These are phyloP conservation scores for Rhamnusium bicolor DNA, from an alignment of 2,888 invertebrate genomes.

Conservation along the genomic window DNA sequence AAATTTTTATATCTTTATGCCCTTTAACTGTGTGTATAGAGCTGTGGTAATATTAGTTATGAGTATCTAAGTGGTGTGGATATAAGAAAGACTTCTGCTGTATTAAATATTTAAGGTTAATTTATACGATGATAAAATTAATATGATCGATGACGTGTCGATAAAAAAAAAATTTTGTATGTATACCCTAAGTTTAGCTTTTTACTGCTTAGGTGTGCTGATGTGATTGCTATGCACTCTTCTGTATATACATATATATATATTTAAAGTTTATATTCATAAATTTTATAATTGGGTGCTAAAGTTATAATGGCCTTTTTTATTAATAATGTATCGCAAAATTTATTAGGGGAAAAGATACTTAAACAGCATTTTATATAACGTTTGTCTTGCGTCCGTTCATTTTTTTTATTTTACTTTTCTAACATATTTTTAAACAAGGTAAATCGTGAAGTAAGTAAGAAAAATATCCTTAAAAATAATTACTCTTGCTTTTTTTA, in stretches of 20 bases:
- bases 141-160: constrained; percentile 24
- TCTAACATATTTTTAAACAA: constrained; percentile 41
- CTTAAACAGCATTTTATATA: constrained; percentile 40
- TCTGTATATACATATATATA: constrained; percentile 64
- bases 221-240: constrained; percentile 68
- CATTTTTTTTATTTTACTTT: constrained; percentile 14
- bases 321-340: constrained; percentile 42
- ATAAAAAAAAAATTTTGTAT: constrained; percentile 54
- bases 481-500: constrained; percentile 53
- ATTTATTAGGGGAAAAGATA: constrained; percentile 40
- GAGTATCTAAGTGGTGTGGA: constrained; percentile 59
- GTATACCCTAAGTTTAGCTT: constrained; percentile 64
- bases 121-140: constrained; percentile 50
- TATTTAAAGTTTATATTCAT: constrained; percentile 60
- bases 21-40: constrained; percentile 64
- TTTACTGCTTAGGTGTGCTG: constrained; percentile 68
- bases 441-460: constrained; percentile 31
- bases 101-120: constrained; percentile 53
- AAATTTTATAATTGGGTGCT: constrained; percentile 67
- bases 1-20: constrained; percentile 65
- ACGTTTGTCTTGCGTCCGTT: constrained; percentile 14
- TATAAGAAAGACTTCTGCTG: constrained; percentile 56
- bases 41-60: constrained; percentile 66
- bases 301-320: constrained; percentile 58
- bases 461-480: constrained; percentile 36